Conservation (phyloP, 2,113 vertebrate species). For the Aegypius monachus region DNA sequence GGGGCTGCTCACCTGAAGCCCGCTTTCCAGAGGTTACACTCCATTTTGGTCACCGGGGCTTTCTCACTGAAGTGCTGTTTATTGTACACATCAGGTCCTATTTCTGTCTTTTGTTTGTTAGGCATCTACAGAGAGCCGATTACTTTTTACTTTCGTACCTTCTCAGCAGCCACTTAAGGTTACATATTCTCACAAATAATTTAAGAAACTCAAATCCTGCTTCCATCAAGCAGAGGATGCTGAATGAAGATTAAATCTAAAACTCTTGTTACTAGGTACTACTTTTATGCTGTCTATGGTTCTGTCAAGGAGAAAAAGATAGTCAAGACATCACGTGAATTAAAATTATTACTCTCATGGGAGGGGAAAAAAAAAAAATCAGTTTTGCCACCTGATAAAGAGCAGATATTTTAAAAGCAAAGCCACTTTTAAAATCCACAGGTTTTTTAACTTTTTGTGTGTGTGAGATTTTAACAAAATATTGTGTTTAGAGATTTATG, state of each 20-base stretch:
- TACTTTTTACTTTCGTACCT: not conserved
- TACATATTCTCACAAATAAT: not conserved
- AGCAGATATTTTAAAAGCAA: not conserved
- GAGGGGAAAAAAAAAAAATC: not conserved
- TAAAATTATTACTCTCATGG: not conserved
- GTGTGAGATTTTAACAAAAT: not conserved
- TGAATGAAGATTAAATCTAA: not conserved
- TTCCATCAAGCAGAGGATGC: not conserved
- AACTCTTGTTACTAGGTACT: not conserved
- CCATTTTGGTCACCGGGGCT: not conserved
- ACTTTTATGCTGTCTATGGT: not conserved
- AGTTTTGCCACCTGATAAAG: not conserved
- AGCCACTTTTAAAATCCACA: not conserved
- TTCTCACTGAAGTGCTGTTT: not conserved
- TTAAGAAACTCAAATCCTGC: not conserved
- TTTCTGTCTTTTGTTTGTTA: not conserved
- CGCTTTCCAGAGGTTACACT: not conserved
- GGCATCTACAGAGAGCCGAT: not conserved
- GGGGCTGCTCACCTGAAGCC: not conserved
- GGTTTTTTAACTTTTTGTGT: not conserved
- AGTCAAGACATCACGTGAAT: not conserved
- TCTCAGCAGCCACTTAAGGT: not conserved
- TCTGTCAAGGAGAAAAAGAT: not conserved
- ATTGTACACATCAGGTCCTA: not conserved
- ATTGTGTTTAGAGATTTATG: not conserved